Conservation (phyloP, 2,888 invertebrate species). For the Melanchra persicariae region DNA sequence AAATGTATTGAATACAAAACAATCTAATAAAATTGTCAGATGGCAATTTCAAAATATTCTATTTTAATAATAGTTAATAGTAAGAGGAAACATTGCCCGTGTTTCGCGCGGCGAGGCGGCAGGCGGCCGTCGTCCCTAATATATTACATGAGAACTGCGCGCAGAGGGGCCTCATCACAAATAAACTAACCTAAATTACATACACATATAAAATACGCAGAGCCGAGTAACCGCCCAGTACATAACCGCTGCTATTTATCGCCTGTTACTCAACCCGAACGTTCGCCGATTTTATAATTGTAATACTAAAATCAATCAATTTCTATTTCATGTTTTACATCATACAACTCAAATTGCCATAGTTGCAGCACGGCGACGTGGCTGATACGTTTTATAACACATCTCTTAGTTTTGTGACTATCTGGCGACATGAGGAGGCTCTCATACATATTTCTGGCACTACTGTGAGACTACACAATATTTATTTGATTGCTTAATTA, state of each 20-base stretch:
- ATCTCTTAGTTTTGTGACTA: conserved; percentile 62
- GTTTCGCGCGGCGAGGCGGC: conserved; percentile 53
- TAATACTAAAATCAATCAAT: conserved; percentile 69
- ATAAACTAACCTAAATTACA: conserved; percentile 79
- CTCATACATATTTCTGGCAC: conserved; percentile 6
- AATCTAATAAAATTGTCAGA: conserved; percentile 88
- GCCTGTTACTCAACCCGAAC: conserved; percentile 54
- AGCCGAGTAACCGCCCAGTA: conserved; percentile 47
- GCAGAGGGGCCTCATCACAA: conserved; percentile 68
- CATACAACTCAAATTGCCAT: conserved; percentile 62
- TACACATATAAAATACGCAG: conserved; percentile 70
- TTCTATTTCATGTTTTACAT: conserved; percentile 60
- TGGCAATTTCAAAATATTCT: conserved; percentile 88
- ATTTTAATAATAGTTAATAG: conserved; percentile 84
- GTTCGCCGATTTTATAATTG: conserved; percentile 67
- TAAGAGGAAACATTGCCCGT: conserved; percentile 71
- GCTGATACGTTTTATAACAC: conserved; percentile 37
- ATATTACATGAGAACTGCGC: conserved; percentile 72
- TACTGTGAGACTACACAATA: conserved; percentile 7
- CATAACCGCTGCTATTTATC: conserved; percentile 19
- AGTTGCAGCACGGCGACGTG: conserved; percentile 50
- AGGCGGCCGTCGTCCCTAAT: conserved; percentile 63
- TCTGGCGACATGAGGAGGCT: conserved; percentile 43
- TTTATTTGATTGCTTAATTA: conserved; percentile 13
- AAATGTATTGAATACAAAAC: conserved; percentile 90